phyloP scores from a whole-genome alignment of 2,113 vertebrate genomes.

The Clupea harengus region DNA sequence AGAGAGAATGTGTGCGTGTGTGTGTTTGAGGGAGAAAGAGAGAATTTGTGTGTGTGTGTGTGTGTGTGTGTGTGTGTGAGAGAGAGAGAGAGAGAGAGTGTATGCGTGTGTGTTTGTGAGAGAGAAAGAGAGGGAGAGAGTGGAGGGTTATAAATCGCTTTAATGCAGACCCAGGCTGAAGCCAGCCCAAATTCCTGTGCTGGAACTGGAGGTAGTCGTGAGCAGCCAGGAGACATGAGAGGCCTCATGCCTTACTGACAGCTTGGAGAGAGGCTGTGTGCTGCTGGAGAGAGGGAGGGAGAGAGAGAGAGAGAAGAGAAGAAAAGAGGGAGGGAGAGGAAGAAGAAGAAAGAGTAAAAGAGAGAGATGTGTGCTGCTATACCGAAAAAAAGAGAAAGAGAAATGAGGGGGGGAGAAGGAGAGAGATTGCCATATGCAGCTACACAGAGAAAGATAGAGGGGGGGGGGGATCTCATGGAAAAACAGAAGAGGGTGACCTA shows the following conservation, averaged over 20 bases:
- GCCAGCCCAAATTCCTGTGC: constrained; percentile 65
- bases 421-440: neutral
- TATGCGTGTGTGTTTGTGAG: neutral
- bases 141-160: constrained; percentile 69
- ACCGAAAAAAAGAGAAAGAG: neutral
- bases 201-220: constrained; percentile 41
- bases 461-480: neutral
- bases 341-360: neutral
- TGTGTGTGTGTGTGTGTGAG: neutral
- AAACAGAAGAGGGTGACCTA: neutral
- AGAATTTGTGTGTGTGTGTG: neutral
- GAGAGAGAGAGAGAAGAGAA: neutral
- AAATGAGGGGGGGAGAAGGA: neutral
- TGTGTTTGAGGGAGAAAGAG: neutral
- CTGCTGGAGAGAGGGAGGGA: neutral
- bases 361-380: neutral
- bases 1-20: neutral
- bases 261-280: neutral
- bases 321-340: constrained; percentile 41
- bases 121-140: constrained; percentile 51
- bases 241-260: neutral
- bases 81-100: neutral
- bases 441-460: neutral
- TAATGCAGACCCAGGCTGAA: constrained; percentile 60
- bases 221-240: constrained; percentile 19